A percentile compares a stretch with the other conserved stretches of the same genome.
These are phyloP conservation scores for Lutjanus erythropterus DNA, from an alignment of 2,113 vertebrate species.

Conservation along the genomic window DNA sequence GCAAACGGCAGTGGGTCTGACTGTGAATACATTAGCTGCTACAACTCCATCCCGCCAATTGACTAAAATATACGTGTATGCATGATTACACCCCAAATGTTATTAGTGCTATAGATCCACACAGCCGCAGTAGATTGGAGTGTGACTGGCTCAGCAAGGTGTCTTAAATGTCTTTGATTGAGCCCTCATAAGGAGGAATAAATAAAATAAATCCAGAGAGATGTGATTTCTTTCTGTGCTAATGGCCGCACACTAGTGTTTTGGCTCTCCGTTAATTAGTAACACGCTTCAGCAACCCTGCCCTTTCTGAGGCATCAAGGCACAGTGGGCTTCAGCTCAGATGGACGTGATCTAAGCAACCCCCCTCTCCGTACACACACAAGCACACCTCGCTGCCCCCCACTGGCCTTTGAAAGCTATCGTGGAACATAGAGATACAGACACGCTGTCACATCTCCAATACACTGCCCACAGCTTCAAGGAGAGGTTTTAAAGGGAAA, in stretches of 20 bases:
- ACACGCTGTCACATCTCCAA: not conserved
- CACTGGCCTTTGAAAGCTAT: conserved; percentile 42
- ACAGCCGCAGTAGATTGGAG: conserved; percentile 65
- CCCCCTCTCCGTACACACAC: not conserved
- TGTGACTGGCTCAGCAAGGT: conserved; percentile 81
- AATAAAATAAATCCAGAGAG: conserved; percentile 59
- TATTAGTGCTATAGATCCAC: conserved; percentile 85
- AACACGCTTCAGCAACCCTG: conserved; percentile 67
- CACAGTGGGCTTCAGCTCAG: conserved; percentile 49
- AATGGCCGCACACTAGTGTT: conserved; percentile 56
- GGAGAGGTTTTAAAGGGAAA: conserved; percentile 18
- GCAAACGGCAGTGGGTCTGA: conserved; percentile 93
- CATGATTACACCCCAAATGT: conserved; percentile 92
- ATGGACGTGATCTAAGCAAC: conserved; percentile 57
- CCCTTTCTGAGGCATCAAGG: conserved; percentile 73
- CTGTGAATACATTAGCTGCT: conserved; percentile 96
- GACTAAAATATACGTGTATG: conserved; percentile 84
- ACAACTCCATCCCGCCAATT: conserved; percentile 91
- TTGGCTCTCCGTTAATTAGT: conserved; percentile 74
- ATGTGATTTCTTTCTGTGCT: conserved; percentile 69
- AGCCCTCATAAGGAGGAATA: conserved; percentile 55
- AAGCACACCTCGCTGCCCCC: conserved; percentile 3
- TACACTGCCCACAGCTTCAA: conserved; percentile 14
- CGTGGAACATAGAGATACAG: conserved; percentile 7
- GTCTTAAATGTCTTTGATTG: conserved; percentile 81